Base-by-base conservation (phyloP, 2,113 vertebrate genomes). In the Tylochromis polylepis region DNA sequence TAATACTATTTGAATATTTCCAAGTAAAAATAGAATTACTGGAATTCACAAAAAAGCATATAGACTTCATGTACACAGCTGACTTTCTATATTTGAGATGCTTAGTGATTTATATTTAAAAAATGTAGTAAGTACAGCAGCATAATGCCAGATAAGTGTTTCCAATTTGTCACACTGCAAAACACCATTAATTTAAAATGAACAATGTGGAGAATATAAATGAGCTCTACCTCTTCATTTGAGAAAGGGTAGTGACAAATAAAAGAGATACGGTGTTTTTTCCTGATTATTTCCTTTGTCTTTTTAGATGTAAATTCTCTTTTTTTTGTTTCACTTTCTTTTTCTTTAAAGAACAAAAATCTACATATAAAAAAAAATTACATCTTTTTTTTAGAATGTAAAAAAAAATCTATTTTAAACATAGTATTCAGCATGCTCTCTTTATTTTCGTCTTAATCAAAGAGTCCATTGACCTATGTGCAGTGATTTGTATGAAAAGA, bases 141-240 rank as follows among this genome's bases (percentile, higher is more conserved):
- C 14, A 9, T 80, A 38, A 87, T 83, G 8, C 57, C 51, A 22
- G 67, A 72, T 85, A 86, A 86, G 77, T 60, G 65, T 29, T 83
- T 86, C 18, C 36, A 85, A 58, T 89, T 83, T 78, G 56, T 88
- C 78, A 81, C 41, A 51, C 15, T 62, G 72, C 57, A 77, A 83
- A 87, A 60, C 41, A 29, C 41, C 51, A 80, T 90, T 89, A 88
- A 67, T 51, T 83, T 49, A 67, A 80, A 70, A 56, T 62, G 55
- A 85, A 51, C 9, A 51, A n/a, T 51, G 20, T 20, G 6, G 49
- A 77, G 46, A 51, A 34, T 53, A 77, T 59, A 72, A 20, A 56
- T 53, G 49, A 16, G 49, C 18, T 79, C 8, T 6, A 79, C 11
- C 11, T 38, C 9, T 85, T 55, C 6, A 43, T 79, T 72, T 41